A percentile compares a stretch with the other conserved stretches of the same genome.
These are phyloP conservation scores for Otolemur garnettii DNA, from an alignment of 2,113 vertebrate species.

Conservation along the genomic window DNA sequence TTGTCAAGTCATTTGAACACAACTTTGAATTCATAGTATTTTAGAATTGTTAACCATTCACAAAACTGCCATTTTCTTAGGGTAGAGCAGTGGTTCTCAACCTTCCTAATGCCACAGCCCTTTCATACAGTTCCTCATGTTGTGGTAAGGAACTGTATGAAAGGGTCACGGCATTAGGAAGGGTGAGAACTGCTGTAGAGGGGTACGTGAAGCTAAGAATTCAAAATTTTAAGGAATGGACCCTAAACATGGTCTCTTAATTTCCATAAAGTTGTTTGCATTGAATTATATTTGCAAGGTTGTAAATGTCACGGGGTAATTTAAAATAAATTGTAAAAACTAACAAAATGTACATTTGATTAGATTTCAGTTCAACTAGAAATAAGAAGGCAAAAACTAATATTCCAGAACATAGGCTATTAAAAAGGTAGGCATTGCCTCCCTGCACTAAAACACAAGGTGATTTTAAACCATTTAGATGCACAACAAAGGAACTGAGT, in stretches of 20 bases:
- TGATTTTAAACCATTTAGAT: conserved; percentile 36
- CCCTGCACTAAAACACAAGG: background rate
- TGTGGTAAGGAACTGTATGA: too few relatives aligned
- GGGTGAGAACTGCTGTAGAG: background rate
- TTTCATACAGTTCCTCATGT: too few relatives aligned
- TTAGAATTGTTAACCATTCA: background rate
- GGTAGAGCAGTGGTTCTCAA: background rate
- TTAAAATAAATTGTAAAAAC: background rate
- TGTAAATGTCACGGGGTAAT: background rate
- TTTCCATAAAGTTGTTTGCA: background rate
- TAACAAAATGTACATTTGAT: background rate
- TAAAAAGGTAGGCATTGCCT: background rate
- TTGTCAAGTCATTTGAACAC: conserved; percentile 13
- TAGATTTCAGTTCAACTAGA: conserved; percentile 30
- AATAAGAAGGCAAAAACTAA: background rate
- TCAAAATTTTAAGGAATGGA: background rate
- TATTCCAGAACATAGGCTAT: background rate
- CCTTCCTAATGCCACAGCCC: too few relatives aligned
- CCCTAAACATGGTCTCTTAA: background rate
- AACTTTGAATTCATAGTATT: background rate
- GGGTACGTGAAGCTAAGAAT: background rate
- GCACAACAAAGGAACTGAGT: background rate
- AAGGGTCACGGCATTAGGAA: too few relatives aligned
- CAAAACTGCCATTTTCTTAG: background rate
- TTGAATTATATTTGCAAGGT: background rate